Percentiles rank a stretch among this genome's conserved stretches.
These are phyloP conservation scores for Clinocottus analis DNA, from an alignment of 2,113 vertebrate genomes.

Conservation along the genomic window DNA sequence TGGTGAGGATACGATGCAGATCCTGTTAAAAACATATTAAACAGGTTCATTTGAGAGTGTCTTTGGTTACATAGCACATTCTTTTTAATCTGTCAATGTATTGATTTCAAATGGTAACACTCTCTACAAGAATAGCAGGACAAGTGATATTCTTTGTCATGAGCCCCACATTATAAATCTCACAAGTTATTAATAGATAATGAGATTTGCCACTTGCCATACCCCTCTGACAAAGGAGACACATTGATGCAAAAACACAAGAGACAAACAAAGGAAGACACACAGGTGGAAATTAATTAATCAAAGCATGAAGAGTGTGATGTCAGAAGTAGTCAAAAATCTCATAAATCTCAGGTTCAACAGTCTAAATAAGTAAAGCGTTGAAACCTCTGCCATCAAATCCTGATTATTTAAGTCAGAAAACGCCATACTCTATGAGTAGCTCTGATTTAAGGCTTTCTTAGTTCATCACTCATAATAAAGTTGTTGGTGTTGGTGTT, in stretches of 20 bases:
- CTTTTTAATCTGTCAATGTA: not conserved
- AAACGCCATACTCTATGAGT: not conserved
- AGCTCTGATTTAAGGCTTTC: not conserved
- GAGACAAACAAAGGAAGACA: slow-evolving; percentile 1
- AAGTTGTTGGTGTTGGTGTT: not conserved
- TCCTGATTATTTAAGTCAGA: not conserved
- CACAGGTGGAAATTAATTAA: not conserved
- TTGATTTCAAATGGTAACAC: not conserved
- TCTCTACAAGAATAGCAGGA: not conserved
- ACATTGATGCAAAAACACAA: not conserved
- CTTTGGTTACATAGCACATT: not conserved
- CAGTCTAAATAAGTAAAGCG: slow-evolving; percentile 1
- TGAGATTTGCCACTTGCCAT: slow-evolving; percentile 17
- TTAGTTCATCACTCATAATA: not conserved
- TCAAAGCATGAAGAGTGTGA: not conserved
- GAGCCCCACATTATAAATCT: not conserved
- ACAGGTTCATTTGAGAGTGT: not conserved
- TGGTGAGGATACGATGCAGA: not conserved
- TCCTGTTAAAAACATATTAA: not conserved
- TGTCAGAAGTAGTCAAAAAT: slow-evolving; percentile 32
- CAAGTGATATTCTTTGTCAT: not conserved
- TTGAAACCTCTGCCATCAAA: not conserved
- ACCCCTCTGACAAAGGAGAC: not conserved
- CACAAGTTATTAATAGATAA: slow-evolving; percentile 15
- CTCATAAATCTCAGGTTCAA: slow-evolving; percentile 36